phyloP scores from a whole-genome alignment of 2,113 vertebrate genomes.

The Zosterops lateralis region DNA sequence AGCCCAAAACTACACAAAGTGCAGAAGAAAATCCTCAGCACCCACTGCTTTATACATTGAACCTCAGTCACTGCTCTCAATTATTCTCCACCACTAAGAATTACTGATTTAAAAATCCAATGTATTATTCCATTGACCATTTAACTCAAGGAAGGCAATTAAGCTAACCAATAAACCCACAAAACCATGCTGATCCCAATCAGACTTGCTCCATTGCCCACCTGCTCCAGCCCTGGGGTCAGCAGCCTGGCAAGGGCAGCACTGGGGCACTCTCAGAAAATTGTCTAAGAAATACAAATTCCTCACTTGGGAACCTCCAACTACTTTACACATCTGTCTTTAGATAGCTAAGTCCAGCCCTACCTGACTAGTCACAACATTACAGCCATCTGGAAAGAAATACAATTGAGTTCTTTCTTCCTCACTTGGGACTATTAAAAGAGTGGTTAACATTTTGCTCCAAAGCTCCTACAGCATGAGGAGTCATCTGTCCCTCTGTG shows the following conservation, averaged over 20 bases:
- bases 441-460: slow-evolving; percentile 10
- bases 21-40: background rate
- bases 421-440: background rate
- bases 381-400: background rate
- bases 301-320: background rate
- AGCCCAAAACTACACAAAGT: background rate
- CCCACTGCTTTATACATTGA: background rate
- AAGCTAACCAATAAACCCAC: background rate
- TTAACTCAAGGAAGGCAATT: background rate
- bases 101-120: background rate
- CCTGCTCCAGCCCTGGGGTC: background rate
- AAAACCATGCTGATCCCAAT: background rate
- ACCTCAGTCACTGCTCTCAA: background rate
- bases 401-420: background rate
- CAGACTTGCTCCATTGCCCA: background rate
- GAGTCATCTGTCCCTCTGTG: background rate
- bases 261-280: background rate
- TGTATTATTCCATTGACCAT: background rate
- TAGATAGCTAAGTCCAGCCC: background rate
- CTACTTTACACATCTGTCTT: background rate
- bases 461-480: background rate
- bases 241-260: background rate
- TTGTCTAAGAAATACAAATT: background rate
- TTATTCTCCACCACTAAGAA: background rate
- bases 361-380: background rate